phyloP scores from a whole-genome alignment of 2,888 invertebrate species.

The Cephus rjabovi region DNA sequence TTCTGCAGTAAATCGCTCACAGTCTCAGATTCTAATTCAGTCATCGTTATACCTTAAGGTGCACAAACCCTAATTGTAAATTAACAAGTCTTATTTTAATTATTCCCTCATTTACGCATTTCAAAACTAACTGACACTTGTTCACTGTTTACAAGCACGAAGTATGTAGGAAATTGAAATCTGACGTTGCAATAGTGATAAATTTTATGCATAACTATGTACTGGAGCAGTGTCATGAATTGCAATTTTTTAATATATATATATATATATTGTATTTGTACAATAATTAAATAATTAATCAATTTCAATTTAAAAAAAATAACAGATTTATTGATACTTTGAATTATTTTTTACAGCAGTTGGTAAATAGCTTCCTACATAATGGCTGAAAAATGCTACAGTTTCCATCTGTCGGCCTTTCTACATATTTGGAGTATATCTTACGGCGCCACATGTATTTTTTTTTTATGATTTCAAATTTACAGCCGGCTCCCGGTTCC shows the following conservation, averaged over 20 bases:
- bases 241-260: background rate
- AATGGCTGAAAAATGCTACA: background rate
- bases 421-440: background rate
- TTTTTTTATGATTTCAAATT: background rate
- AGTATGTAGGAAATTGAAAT: background rate
- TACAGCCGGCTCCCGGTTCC: background rate
- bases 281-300: background rate
- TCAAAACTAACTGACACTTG: background rate
- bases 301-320: background rate
- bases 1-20: conserved; percentile 60
- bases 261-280: background rate
- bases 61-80: background rate
- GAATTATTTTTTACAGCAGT: background rate
- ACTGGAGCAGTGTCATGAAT: too few species aligned
- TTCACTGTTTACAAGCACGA: background rate
- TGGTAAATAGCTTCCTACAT: background rate
- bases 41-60: conserved; percentile 39
- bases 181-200: background rate
- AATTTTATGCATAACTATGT: too few species aligned
- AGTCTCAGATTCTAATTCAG: conserved; percentile 52
- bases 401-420: background rate
- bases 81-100: background rate
- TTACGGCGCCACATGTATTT: background rate
- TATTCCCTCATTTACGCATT: background rate
- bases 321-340: background rate